These are phyloP conservation scores for Cordilura impudica DNA, from an alignment of 2,888 invertebrate species.

Conservation along the genomic window DNA sequence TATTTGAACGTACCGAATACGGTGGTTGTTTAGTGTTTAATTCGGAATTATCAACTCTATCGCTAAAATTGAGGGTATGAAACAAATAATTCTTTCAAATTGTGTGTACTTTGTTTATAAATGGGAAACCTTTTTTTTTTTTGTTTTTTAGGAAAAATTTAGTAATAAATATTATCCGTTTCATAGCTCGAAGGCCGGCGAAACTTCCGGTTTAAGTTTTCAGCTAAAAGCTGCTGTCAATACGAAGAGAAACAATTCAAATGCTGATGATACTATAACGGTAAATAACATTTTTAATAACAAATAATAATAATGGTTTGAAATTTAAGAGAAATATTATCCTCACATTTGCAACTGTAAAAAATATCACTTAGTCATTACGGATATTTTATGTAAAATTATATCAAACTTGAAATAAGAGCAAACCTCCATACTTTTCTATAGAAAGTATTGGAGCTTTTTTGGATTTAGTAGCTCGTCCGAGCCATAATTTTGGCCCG, in stretches of 20 bases:
- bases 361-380: too few species aligned
- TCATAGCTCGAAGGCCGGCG: conserved; percentile 71
- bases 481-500: too few species aligned
- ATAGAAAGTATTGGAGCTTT: too few species aligned
- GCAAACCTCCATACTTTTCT: too few species aligned
- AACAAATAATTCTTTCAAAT: background rate
- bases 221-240: conserved; percentile 63
- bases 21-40: conserved; percentile 79
- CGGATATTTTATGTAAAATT: too few species aligned
- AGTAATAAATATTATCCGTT: conserved; percentile 68
- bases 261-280: conserved; percentile 65
- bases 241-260: conserved; percentile 63
- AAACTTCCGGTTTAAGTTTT: conserved; percentile 68
- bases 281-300: too few species aligned
- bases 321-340: too few species aligned
- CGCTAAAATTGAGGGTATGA: conserved; percentile 61
- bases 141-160: conserved; percentile 16
- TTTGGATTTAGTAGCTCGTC: too few species aligned
- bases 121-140: background rate
- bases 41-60: conserved; percentile 70
- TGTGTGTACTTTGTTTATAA: background rate
- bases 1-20: conserved; percentile 77
- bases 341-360: too few species aligned
- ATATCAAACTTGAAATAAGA: too few species aligned
- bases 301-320: too few species aligned